phyloP scores from a whole-genome alignment of 2,113 vertebrate species.

The Dipodomys ordii region DNA sequence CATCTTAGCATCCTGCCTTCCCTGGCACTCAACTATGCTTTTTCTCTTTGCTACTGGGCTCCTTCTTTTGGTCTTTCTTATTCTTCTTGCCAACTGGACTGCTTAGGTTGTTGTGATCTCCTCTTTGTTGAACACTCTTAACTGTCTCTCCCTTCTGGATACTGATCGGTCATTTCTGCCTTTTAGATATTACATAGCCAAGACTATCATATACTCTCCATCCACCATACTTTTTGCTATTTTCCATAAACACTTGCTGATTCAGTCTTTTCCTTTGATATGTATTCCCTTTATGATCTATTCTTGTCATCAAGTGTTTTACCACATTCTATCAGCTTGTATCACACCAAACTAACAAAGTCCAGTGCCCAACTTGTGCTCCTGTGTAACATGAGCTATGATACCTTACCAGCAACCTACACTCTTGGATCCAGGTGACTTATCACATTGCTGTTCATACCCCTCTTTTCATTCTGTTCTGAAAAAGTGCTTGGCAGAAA shows the following conservation, averaged over 20 bases:
- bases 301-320: too few species aligned
- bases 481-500: neutral
- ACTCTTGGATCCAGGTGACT: neutral
- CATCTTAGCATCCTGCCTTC: neutral
- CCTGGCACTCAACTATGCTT: neutral
- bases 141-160: too few species aligned
- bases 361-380: too few species aligned
- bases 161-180: neutral
- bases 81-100: neutral
- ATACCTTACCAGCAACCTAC: too few species aligned
- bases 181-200: neutral
- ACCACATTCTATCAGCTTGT: neutral
- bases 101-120: neutral
- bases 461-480: neutral
- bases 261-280: neutral
- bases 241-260: fast-evolving
- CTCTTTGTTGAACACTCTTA: neutral
- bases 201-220: neutral
- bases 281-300: neutral
- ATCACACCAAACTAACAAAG: too few species aligned
- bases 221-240: neutral
- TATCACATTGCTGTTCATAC: neutral
- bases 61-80: neutral
- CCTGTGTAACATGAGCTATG: neutral
- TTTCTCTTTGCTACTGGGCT: fast-evolving